A percentile compares a stretch with the other conserved stretches of the same genome.
Conservation (phyloP, 2,113 vertebrate genomes). For the Natator depressus region DNA sequence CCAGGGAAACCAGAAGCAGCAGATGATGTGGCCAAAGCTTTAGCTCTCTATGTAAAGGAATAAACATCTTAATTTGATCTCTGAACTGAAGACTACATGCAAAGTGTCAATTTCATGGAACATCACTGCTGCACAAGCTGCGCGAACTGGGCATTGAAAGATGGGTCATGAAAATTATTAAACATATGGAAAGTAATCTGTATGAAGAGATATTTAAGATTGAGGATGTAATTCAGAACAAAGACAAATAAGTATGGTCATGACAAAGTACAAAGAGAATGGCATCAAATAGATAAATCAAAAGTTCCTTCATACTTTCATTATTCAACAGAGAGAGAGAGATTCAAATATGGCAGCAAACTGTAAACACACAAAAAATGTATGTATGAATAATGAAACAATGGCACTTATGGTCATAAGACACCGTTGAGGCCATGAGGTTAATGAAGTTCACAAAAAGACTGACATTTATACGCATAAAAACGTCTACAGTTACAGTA, state of each 20-base stretch:
- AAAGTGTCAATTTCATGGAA: not conserved
- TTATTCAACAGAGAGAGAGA: not conserved
- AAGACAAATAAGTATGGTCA: not conserved
- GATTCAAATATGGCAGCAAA: not conserved
- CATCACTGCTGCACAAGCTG: not conserved
- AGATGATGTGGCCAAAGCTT: conserved; percentile 84
- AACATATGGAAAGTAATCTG: fast-evolving
- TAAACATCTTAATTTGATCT: not conserved
- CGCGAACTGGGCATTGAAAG: not conserved
- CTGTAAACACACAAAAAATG: not conserved
- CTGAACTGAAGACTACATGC: not conserved
- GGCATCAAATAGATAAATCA: not conserved
- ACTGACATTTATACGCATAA: not conserved
- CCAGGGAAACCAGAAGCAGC: conserved; percentile 84
- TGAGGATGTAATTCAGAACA: not conserved
- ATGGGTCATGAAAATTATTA: not conserved
- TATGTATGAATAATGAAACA: not conserved
- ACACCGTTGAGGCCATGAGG: not conserved
- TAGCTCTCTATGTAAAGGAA: conserved; percentile 84
- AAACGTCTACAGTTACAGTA: not conserved
- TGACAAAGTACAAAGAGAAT: not conserved
- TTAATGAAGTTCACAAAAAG: not conserved
- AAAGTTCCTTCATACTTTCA: not conserved
- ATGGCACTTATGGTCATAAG: not conserved
- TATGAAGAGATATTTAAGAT: not conserved